A percentile compares a stretch with the other conserved stretches of the same genome.
Conservation (phyloP, 2,113 vertebrate species). For the Electrona antarctica region DNA sequence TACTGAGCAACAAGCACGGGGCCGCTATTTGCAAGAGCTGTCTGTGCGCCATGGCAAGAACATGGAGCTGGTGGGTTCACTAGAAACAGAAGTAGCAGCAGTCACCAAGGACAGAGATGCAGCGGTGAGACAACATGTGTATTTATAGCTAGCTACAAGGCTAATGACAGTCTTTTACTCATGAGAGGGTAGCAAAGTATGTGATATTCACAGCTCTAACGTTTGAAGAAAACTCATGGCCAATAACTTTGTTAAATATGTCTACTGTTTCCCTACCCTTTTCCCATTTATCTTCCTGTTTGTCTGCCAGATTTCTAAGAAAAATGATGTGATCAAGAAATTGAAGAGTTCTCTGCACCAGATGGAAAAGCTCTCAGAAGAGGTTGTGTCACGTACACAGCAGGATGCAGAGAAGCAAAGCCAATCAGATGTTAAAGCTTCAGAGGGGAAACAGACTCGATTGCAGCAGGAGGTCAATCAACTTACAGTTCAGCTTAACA, state of each 20-base stretch:
- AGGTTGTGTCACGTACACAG: slow-evolving; percentile 57
- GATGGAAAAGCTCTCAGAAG: slow-evolving; percentile 59
- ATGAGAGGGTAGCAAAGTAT: neutral
- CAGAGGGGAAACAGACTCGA: slow-evolving; percentile 57
- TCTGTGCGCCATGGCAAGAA: slow-evolving; percentile 51
- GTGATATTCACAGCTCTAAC: neutral
- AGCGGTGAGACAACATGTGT: slow-evolving; percentile 70
- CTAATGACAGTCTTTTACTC: neutral
- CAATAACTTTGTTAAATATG: neutral
- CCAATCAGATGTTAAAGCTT: slow-evolving; percentile 62
- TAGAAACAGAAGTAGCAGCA: slow-evolving; percentile 65
- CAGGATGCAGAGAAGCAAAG: slow-evolving; percentile 69
- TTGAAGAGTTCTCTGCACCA: slow-evolving; percentile 75
- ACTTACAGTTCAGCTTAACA: slow-evolving; percentile 68
- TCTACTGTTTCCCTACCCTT: neutral
- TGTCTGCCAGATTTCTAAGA: slow-evolving; percentile 76
- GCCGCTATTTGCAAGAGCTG: slow-evolving; percentile 56
- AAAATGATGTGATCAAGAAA: slow-evolving; percentile 70
- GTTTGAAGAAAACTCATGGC: neutral
- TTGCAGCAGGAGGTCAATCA: slow-evolving; percentile 74
- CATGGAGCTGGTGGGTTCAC: slow-evolving; percentile 36
- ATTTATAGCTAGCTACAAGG: neutral
- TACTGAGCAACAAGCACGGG: slow-evolving; percentile 70
- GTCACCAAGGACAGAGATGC: slow-evolving; percentile 59
- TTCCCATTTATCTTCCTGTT: neutral